Conservation (phyloP, 1,140 invertebrate species). For the Ceratina calcarata region DNA sequence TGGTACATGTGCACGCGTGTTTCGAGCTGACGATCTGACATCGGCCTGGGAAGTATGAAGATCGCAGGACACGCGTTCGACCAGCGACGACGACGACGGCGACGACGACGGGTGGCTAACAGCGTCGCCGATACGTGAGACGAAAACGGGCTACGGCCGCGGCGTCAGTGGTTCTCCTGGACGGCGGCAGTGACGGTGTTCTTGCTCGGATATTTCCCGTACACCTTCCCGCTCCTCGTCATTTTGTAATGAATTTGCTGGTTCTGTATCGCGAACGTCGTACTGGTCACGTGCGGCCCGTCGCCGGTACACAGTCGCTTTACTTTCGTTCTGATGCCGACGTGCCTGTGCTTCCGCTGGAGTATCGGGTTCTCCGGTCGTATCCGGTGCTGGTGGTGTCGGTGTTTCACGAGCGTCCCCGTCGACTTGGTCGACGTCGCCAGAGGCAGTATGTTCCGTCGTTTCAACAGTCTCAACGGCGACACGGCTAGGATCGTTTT, state of each 20-base stretch:
- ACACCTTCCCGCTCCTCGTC: slow-evolving; percentile 77
- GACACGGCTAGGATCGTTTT: slow-evolving; percentile 64
- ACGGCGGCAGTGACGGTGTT: slow-evolving; percentile 1
- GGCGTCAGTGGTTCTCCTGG: slow-evolving; percentile 26
- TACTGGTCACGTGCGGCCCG: slow-evolving; percentile 62
- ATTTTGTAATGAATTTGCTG: slow-evolving; percentile 72
- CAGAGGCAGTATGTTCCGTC: slow-evolving; percentile 14
- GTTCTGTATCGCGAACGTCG: slow-evolving; percentile 38
- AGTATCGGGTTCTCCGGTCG: slow-evolving; percentile 13
- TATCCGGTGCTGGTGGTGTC: background rate
- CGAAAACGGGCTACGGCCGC: background rate
- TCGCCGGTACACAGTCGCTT: slow-evolving; percentile 71
- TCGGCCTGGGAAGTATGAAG: no score
- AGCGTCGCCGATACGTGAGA: background rate
- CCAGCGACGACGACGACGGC: no score
- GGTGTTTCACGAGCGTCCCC: slow-evolving; percentile 23
- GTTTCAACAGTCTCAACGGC: slow-evolving; percentile 63
- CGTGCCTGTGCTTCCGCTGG: slow-evolving; percentile 50
- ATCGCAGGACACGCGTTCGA: background rate
- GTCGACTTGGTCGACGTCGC: slow-evolving; percentile 35
- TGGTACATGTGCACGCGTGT: slow-evolving; percentile 1
- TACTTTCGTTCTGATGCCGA: slow-evolving; percentile 61
- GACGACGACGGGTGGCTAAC: no score
- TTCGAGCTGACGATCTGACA: background rate
- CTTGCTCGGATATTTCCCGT: slow-evolving; percentile 74